phyloP scores from a whole-genome alignment of 2,113 vertebrate species.

The Philantomba maxwellii region DNA sequence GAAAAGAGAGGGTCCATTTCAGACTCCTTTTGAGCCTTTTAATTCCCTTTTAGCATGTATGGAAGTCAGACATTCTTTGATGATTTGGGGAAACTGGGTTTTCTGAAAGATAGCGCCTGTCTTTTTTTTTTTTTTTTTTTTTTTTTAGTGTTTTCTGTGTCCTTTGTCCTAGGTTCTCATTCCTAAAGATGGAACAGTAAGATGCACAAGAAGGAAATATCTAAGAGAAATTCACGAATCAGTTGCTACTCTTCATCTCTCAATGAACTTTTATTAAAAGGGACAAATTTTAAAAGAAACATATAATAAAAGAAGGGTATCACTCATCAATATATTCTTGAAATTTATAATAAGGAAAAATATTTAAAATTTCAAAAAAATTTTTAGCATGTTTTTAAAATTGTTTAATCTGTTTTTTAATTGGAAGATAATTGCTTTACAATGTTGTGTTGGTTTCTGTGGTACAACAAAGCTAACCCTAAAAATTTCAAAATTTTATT shows the following conservation, averaged over 20 bases:
- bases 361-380: background rate
- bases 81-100: background rate
- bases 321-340: background rate
- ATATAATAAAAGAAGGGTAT: background rate
- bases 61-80: background rate
- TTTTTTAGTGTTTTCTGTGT: background rate
- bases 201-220: background rate
- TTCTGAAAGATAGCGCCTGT: background rate
- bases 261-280: background rate
- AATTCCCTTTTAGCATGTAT: background rate
- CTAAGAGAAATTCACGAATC: background rate
- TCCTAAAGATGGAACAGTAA: background rate
- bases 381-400: fast-evolving
- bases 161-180: background rate
- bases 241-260: background rate
- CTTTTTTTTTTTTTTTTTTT: background rate
- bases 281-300: background rate
- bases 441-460: background rate
- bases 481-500: background rate
- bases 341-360: background rate
- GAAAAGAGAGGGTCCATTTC: background rate
- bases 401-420: background rate
- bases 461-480: background rate
- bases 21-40: background rate
- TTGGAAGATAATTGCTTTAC: background rate